Conservation (phyloP, 2,888 invertebrate genomes). For the Brachyopa scutellaris region DNA sequence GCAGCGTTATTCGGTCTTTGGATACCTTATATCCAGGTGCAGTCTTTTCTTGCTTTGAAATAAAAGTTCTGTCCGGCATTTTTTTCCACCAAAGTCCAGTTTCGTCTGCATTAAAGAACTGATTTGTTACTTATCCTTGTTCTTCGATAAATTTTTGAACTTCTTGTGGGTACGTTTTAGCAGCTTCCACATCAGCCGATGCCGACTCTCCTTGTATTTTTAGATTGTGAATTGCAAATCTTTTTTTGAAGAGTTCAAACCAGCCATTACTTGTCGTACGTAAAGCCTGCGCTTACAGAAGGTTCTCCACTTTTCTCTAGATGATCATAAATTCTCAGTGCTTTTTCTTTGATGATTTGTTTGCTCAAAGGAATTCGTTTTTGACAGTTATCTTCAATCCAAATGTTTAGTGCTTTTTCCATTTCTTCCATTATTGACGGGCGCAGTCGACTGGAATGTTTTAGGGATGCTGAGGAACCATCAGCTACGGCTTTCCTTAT, state of each 20-base stretch:
- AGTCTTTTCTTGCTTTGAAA: conserved; percentile 3
- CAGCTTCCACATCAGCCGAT: conserved; percentile 59
- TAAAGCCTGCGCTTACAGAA: conserved; percentile 63
- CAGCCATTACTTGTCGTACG: conserved; percentile 73
- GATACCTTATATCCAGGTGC: conserved; percentile 13
- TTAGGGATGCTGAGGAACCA: conserved; percentile 54
- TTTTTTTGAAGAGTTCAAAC: conserved; percentile 65
- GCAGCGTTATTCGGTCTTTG: conserved; percentile 10
- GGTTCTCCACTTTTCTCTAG: conserved; percentile 71
- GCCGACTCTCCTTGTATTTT: conserved; percentile 67
- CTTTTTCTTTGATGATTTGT: background rate
- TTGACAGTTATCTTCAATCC: background rate
- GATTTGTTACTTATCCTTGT: too few species aligned
- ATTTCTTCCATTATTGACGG: conserved; percentile 27
- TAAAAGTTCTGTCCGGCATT: conserved; percentile 17
- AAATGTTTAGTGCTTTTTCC: too few species aligned
- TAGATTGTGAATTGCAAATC: conserved; percentile 60
- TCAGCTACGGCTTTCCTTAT: conserved; percentile 5
- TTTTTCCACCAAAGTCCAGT: background rate
- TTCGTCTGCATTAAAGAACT: too few species aligned
- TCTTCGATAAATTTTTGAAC: too few species aligned
- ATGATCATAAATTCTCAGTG: background rate
- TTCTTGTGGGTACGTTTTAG: conserved; percentile 40
- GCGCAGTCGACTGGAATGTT: conserved; percentile 62
- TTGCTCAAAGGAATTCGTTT: background rate